These are phyloP conservation scores for Noctua janthina DNA, from an alignment of 2,888 invertebrate species.

Conservation along the genomic window DNA sequence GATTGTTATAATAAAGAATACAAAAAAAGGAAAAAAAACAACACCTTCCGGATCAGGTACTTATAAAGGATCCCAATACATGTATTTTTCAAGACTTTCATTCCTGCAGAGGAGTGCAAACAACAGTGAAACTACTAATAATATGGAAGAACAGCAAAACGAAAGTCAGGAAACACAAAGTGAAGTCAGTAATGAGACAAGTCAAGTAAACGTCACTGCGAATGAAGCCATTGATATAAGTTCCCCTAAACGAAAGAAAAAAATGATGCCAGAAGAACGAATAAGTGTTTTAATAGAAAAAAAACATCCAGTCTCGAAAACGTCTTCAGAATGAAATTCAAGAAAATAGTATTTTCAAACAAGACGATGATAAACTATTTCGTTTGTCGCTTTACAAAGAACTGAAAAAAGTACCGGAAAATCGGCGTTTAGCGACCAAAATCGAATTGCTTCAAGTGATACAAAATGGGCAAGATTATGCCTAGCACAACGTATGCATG, in stretches of 20 bases:
- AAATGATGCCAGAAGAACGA: conserved; percentile 65
- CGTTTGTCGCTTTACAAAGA: neutral
- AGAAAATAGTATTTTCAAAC: conserved; percentile 63
- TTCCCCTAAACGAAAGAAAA: conserved; percentile 64
- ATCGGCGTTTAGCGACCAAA: neutral
- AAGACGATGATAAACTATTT: conserved; percentile 1
- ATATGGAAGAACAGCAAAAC: conserved; percentile 58
- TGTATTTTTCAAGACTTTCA: conserved; percentile 68
- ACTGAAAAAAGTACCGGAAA: neutral
- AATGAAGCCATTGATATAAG: conserved; percentile 63
- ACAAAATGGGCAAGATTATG: neutral
- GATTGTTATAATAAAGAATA: conserved; percentile 65
- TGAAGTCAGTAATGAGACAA: conserved; percentile 52
- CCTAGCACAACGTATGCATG: neutral
- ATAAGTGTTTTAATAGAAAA: conserved; percentile 65
- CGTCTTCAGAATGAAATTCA: conserved; percentile 61
- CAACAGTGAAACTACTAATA: conserved; percentile 61
- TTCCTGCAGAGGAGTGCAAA: conserved; percentile 67
- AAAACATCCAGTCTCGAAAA: conserved; percentile 63
- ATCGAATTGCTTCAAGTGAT: conserved; percentile 9
- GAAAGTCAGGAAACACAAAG: conserved; percentile 50
- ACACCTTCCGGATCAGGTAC: conserved; percentile 62
- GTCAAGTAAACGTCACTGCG: conserved; percentile 51
- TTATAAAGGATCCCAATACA: conserved; percentile 63
- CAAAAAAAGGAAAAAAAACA: conserved; percentile 59